Base-by-base conservation (phyloP, 1,140 invertebrate genomes). In the Psilanteris sp. region DNA sequence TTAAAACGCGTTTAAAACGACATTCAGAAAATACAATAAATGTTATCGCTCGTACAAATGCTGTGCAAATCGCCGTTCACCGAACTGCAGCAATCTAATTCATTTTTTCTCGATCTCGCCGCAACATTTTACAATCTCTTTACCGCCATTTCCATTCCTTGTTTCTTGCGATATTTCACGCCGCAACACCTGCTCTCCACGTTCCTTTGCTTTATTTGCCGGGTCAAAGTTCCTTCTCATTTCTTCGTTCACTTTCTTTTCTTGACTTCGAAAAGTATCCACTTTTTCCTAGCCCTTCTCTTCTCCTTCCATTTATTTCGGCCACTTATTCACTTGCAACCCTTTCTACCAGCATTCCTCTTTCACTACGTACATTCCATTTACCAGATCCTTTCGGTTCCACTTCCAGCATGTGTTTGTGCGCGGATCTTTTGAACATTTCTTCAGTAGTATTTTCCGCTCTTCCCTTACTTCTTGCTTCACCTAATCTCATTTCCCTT, bases 161-260 rank as follows among this genome's bases (percentile, higher is more conserved):
- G 39, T 46, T 59, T 59, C 55, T 59, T 46, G 22, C 55, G 31
- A 59, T 59, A 59, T 59, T 46, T 44, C 9, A 59, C 27, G 39
- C 29, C 39, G 39, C 55, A 61, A 61, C 55, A 61, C 55, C 55
- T 61, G 55, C 55, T 61, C 55, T 46, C 29, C 16, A 8, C 24
- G 13, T 57, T 24, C 9, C 5, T 1, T 9, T 43, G 4, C 27
- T 32, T 57, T 43, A 59, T 44, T 59, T 44, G 6, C 27, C 27
- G 16, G 10, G 7, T 31, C 34, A 24, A 39, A 29, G 6, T 18
- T 29, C 36, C 24, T 55, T 41, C 50, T 32, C 16, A 13, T 32
- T 27, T 39, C 34, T 29, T 27, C 14, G 10, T 32, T 18, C 27
- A 24, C 31, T 34, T 54, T 29, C 46, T 26, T 57, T 43, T 3